Percentiles rank a stretch among this genome's conserved stretches.
phyloP scores from a whole-genome alignment of 1,140 invertebrate genomes.

The Eueides isabella region DNA sequence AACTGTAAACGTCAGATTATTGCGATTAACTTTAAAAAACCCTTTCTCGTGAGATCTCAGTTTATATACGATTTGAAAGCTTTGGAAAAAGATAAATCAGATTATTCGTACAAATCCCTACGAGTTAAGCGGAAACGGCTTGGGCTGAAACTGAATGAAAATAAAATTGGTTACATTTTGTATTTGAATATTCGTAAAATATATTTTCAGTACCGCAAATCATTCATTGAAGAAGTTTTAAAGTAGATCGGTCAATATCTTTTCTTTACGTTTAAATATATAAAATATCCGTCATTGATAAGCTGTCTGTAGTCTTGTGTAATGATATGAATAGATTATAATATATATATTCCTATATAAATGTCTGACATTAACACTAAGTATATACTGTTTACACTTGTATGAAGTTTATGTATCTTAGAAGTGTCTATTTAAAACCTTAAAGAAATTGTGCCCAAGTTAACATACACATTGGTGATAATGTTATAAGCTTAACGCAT shows the following conservation, averaged over 20 bases:
- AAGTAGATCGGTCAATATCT: not conserved
- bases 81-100: constrained; percentile 31
- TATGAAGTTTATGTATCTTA: no score
- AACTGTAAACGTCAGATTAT: constrained; percentile 36
- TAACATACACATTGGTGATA: no score
- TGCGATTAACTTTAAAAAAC: constrained; percentile 30
- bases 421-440: no score
- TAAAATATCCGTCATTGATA: no score
- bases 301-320: no score
- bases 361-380: no score
- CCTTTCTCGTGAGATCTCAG: constrained; percentile 26
- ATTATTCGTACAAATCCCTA: constrained; percentile 31
- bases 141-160: constrained; percentile 13
- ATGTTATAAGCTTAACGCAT: no score
- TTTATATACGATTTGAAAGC: constrained; percentile 34
- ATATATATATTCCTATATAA: no score
- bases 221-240: not conserved
- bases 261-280: not conserved
- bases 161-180: not conserved
- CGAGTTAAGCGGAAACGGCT: constrained; percentile 8
- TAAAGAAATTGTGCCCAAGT: no score
- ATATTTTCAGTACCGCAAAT: not conserved
- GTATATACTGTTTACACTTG: no score
- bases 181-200: constrained; percentile 4
- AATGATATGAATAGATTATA: no score